phyloP scores from a whole-genome alignment of 2,113 vertebrate species.

The Cyrtonyx montezumae region DNA sequence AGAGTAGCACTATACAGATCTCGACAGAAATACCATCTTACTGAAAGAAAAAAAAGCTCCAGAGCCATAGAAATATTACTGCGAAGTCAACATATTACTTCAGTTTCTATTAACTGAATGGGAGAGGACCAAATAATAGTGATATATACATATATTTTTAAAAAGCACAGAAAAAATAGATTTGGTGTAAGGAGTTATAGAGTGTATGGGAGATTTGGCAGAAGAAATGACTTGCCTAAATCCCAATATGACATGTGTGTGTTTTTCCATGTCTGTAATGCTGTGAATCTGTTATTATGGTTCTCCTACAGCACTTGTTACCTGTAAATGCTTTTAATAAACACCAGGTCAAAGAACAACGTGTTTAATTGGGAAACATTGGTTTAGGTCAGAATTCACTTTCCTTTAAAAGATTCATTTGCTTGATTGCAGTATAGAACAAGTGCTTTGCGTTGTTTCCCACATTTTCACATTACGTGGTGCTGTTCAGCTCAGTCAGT shows the following conservation, averaged over 20 bases:
- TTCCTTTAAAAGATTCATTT: background rate
- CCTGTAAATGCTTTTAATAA: background rate
- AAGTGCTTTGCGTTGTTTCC: background rate
- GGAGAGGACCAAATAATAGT: background rate
- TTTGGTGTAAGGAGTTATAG: background rate
- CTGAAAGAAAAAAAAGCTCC: background rate
- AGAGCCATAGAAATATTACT: background rate
- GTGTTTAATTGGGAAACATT: background rate
- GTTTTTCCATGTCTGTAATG: background rate
- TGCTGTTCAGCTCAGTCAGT: background rate
- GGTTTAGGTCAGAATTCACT: background rate
- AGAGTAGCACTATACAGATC: background rate
- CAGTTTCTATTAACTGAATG: background rate
- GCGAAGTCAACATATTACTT: background rate
- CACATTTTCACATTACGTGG: background rate
- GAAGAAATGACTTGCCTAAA: background rate
- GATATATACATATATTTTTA: no score
- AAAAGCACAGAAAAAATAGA: background rate
- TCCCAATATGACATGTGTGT: background rate
- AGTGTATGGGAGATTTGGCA: background rate
- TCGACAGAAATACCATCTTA: background rate
- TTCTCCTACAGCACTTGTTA: background rate
- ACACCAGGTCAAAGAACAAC: background rate
- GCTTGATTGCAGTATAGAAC: background rate
- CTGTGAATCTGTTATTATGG: background rate